Base-by-base conservation (phyloP, 1,140 invertebrate genomes). In the Schlechtendalia chinensis region DNA sequence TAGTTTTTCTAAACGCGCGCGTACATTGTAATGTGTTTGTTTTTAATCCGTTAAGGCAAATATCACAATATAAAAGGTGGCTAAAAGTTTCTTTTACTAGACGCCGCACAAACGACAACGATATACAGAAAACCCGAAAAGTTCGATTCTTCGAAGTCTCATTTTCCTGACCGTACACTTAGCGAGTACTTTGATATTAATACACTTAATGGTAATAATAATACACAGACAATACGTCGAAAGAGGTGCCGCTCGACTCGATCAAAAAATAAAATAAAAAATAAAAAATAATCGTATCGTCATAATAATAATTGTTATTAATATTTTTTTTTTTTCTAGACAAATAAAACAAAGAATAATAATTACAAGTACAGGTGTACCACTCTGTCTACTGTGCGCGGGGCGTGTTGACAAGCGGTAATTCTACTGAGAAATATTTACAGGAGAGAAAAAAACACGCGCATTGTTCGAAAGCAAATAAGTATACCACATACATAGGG, bases 381-480 rank as follows among this genome's bases (percentile, higher is more conserved):
- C n/a, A n/a, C n/a, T 8, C 47, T 6, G 1, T 19, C 19, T 19
- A 54, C 16, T 1, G 19, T 19, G 53, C 16, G n/a, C 10, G 4
- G 53, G 1, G 2, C 22, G 22, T 58, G 22, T 22, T 8, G 54
- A 22, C 22, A 1, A 58, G 16, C n/a, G n/a, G 53, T 58, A 59
- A 59, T 27, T 24, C 12, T 59, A 1, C 14, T 24, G 22, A 32
- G 10, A 69, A 69, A 69, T 69, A 69, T 69, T 22, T 69, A 69
- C 65, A 69, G 27, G 19, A 56, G n/a, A n/a, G n/a, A n/a, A n/a
- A n/a, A 69, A 24, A 22, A 69, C 16, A 50, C 39, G 17, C 14
- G 39, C n/a, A n/a, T 77, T 77, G 74, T 77, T 77, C 74, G 74
- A 77, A 22, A 77, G 56, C 56, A 77, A 77, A 77, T 77, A 75